Conservation (phyloP, 2,797 vertebrate genomes). For the Podarcis lilfordi region DNA sequence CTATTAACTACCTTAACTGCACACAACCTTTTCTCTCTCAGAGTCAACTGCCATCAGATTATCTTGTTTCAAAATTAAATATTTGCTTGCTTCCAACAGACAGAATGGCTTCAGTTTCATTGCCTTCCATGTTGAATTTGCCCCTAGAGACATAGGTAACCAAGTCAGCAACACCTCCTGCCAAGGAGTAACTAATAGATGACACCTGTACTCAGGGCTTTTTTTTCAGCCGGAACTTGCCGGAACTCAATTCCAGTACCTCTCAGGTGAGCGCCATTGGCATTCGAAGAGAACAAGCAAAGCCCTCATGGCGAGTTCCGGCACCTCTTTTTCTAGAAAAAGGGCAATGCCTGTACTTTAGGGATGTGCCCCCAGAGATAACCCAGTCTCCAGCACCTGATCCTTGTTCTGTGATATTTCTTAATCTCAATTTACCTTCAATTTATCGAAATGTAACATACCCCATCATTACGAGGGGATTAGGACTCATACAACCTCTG, state of each 20-base stretch:
- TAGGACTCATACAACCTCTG: not conserved
- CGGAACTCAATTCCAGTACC: no score
- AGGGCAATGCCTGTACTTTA: no score
- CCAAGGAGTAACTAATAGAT: not conserved
- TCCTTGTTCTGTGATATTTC: not conserved
- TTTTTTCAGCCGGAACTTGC: not conserved
- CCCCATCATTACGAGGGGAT: not conserved
- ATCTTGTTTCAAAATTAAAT: not conserved
- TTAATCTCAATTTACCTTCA: not conserved
- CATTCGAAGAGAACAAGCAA: no score
- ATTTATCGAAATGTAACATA: not conserved
- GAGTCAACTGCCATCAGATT: not conserved
- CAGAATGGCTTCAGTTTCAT: not conserved
- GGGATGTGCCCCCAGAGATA: not conserved
- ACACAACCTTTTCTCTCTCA: not conserved
- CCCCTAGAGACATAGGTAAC: not conserved
- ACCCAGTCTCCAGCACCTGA: not conserved
- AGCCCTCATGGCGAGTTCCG: no score
- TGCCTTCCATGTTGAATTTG: not conserved
- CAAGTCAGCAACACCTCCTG: not conserved
- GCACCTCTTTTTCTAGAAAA: no score
- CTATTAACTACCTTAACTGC: not conserved
- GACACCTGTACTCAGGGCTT: no score
- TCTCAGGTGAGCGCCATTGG: no score
- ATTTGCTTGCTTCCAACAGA: not conserved